Conservation (phyloP, 2,797 vertebrate species). For the Coluber constrictor region DNA sequence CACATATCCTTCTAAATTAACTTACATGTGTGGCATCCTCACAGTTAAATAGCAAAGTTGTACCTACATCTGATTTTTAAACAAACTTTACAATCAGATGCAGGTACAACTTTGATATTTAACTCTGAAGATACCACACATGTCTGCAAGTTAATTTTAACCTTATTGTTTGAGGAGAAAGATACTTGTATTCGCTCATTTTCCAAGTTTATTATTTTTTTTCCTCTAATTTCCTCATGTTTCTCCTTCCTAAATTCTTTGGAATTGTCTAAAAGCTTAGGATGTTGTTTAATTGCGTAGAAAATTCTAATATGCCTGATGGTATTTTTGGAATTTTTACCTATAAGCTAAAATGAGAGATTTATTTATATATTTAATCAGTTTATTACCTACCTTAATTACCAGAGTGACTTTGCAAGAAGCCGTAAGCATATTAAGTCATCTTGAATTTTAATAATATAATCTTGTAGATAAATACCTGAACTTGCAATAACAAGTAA, state of each 20-base stretch:
- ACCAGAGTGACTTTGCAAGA: neutral
- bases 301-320: conserved; percentile 26
- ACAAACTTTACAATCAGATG: neutral
- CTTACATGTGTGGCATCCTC: neutral
- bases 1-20: neutral
- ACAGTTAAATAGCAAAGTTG: neutral
- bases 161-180: conserved; percentile 32
- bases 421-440: neutral
- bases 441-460: conserved; percentile 13
- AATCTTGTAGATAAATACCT: neutral
- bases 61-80: neutral
- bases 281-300: conserved; percentile 20
- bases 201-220: neutral
- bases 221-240: neutral
- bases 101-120: neutral
- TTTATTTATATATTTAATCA: neutral
- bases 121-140: neutral
- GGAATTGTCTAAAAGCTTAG: neutral
- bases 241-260: neutral
- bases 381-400: neutral
- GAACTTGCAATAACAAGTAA: neutral
- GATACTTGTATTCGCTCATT: neutral
- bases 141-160: neutral
- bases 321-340: conserved; percentile 22
- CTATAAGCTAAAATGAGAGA: conserved; percentile 31